Evolutionary conservation across 1,140 invertebrate genomes (phyloP).

Genomic region (Chymomyza costata): DNA sequence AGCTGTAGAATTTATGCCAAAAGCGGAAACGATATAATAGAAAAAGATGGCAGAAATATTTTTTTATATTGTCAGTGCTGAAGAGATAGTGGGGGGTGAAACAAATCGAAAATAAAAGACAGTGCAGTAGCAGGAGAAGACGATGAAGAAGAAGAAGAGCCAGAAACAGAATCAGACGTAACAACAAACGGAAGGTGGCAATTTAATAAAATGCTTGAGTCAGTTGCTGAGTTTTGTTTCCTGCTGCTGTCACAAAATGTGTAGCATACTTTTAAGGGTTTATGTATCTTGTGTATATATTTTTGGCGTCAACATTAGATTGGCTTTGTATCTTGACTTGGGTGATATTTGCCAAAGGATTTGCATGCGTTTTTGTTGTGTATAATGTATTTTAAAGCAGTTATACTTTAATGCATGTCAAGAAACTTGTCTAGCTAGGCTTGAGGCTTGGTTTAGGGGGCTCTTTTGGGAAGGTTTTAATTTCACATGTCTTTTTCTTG

Average conservation of each 20-base stretch:
- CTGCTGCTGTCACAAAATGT: constrained; percentile 39
- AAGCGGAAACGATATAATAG: constrained; percentile 69
- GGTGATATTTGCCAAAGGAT: too few relatives aligned
- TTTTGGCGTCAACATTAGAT: constrained; percentile 54
- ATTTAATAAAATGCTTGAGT: constrained; percentile 75
- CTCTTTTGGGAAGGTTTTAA: too few relatives aligned
- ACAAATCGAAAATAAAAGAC: too few relatives aligned
- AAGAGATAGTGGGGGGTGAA: too few relatives aligned
- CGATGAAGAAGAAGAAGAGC: background rate
- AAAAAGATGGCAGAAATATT: constrained; percentile 65
- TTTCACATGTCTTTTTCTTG: too few relatives aligned
- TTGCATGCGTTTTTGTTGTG: too few relatives aligned
- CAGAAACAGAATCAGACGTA: constrained; percentile 23
- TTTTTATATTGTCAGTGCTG: background rate
- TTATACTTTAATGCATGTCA: too few relatives aligned
- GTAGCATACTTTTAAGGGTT: constrained; percentile 62
- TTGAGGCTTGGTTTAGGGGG: too few relatives aligned
- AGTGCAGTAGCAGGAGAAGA: background rate
- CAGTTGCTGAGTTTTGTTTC: constrained; percentile 70
- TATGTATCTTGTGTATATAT: too few relatives aligned
- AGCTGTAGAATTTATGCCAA: constrained; percentile 36
- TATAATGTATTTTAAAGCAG: too few relatives aligned
- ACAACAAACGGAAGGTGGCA: constrained; percentile 75
- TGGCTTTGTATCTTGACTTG: constrained; percentile 50
- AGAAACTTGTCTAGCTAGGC: too few relatives aligned